These are phyloP conservation scores for Drosophila littoralis DNA, from an alignment of 1,140 invertebrate species.

Conservation along the genomic window DNA sequence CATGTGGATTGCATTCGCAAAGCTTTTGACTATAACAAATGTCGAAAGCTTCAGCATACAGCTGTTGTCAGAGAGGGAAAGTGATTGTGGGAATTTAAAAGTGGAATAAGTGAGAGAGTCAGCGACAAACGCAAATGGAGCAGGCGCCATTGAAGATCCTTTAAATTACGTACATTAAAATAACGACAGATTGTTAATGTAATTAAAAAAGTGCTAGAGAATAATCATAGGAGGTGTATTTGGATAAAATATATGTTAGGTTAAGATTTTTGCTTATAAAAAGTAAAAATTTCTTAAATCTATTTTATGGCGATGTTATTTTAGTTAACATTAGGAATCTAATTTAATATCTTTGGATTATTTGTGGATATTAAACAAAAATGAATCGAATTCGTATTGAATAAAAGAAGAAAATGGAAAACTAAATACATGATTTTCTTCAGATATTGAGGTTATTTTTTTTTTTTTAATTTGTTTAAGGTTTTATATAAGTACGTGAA, in stretches of 20 bases:
- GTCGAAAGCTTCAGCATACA: constrained; percentile 67
- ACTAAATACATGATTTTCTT: too few relatives aligned
- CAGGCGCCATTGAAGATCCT: constrained; percentile 2
- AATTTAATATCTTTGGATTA: too few relatives aligned
- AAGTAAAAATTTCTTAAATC: too few relatives aligned
- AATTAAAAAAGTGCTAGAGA: background rate
- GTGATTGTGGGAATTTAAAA: constrained; percentile 9
- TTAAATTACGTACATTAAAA: background rate
- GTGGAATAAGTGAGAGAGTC: background rate
- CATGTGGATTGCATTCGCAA: constrained; percentile 63
- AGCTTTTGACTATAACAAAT: constrained; percentile 57
- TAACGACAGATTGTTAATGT: background rate
- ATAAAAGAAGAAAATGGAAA: too few relatives aligned
- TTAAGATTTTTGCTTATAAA: too few relatives aligned
- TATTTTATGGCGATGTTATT: too few relatives aligned
- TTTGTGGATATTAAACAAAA: too few relatives aligned
- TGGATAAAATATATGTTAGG: background rate
- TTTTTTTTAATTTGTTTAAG: background rate
- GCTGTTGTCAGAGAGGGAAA: constrained; percentile 66
- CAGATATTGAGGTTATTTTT: background rate
- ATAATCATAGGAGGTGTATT: background rate
- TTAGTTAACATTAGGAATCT: too few relatives aligned
- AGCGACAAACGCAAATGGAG: background rate
- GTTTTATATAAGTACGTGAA: background rate
- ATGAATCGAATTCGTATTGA: too few relatives aligned